These are phyloP conservation scores for Caranx melampygus DNA, from an alignment of 2,113 vertebrate species.

Conservation along the genomic window DNA sequence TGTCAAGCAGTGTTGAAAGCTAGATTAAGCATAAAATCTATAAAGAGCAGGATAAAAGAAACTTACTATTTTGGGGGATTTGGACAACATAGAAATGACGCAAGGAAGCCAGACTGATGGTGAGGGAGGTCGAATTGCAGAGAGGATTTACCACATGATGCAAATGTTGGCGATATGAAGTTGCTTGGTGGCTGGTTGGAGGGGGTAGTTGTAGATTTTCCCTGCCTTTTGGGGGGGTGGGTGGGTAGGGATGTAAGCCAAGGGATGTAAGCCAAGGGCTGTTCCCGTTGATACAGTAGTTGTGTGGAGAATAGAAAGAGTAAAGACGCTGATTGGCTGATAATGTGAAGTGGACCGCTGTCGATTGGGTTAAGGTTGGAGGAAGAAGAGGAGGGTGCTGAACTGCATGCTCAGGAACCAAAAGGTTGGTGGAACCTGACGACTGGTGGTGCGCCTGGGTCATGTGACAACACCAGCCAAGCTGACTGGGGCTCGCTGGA, in stretches of 20 bases:
- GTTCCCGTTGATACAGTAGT: constrained; percentile 93
- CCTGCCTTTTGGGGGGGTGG: constrained; percentile 92
- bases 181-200: constrained; percentile 94
- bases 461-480: constrained; percentile 99
- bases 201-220: constrained; percentile 92
- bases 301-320: constrained; percentile 95
- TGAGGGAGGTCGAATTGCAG: constrained; percentile 99
- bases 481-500: constrained; percentile 98
- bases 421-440: constrained; percentile 98
- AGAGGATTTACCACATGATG: constrained; percentile 99
- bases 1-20: constrained; percentile 92
- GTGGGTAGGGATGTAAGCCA: constrained; percentile 91
- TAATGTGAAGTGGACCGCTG: constrained; percentile 95
- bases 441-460: constrained; percentile 97
- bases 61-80: constrained; percentile 99
- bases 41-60: constrained; percentile 96
- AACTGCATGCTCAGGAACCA: constrained; percentile 99
- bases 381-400: constrained; percentile 90
- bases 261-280: constrained; percentile 98
- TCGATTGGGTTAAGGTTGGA: constrained; percentile 98
- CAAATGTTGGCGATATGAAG: constrained; percentile 88
- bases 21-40: constrained; percentile 77
- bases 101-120: constrained; percentile 98
- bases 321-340: constrained; percentile 96
- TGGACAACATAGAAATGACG: constrained; percentile 99